Percentiles rank a stretch among this genome's conserved stretches.
phyloP scores from a whole-genome alignment of 2,888 invertebrate genomes.

The Ernsta delagoae region DNA sequence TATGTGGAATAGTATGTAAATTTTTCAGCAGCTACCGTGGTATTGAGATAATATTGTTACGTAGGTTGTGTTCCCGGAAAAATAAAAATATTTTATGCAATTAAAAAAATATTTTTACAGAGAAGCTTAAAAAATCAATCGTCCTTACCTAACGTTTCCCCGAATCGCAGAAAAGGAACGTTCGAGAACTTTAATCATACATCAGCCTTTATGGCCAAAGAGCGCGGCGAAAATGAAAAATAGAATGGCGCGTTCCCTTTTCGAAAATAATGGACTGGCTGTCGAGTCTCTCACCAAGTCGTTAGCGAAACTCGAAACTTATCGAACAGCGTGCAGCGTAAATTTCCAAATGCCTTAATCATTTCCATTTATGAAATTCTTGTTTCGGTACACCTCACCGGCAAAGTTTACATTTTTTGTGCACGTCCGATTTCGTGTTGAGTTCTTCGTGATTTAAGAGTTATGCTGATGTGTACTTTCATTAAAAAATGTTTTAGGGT shows the following conservation, averaged over 20 bases:
- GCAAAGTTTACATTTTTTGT: conserved; percentile 1
- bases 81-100: neutral
- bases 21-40: neutral
- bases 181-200: conserved; percentile 66
- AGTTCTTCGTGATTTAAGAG: no score
- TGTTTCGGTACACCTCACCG: conserved; percentile 49
- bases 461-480: no score
- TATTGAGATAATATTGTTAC: conserved; percentile 11
- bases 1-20: conserved; percentile 31
- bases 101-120: no score
- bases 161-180: conserved; percentile 39
- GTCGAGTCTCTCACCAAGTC: conserved; percentile 67
- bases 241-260: conserved; percentile 63
- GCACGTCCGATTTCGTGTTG: no score
- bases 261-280: conserved; percentile 77
- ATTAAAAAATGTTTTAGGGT: no score
- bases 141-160: conserved; percentile 35
- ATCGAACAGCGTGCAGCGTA: conserved; percentile 58
- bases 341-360: conserved; percentile 72
- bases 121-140: neutral
- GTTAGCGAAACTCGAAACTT: conserved; percentile 66
- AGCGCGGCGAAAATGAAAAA: conserved; percentile 59
- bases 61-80: neutral
- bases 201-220: conserved; percentile 61
- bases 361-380: conserved; percentile 47